These are phyloP conservation scores for Crematogaster levior DNA, from an alignment of 2,888 invertebrate genomes.

Conservation along the genomic window DNA sequence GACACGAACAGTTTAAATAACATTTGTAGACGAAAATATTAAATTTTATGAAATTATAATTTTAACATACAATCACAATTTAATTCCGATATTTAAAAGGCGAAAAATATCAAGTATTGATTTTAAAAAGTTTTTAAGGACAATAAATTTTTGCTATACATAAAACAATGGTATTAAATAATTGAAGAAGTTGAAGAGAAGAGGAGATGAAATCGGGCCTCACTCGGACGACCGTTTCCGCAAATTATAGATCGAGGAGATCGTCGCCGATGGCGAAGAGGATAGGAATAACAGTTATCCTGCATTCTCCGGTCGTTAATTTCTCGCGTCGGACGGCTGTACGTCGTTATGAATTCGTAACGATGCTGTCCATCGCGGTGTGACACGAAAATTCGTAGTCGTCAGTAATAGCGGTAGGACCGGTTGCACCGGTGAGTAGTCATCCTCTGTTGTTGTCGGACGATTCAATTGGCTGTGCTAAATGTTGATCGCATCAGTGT, in stretches of 20 bases:
- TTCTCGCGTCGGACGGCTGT: conserved; percentile 16
- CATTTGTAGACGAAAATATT: not conserved
- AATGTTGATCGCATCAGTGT: not conserved
- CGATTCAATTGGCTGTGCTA: conserved; percentile 15
- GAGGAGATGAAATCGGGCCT: not conserved
- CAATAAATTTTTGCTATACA: not conserved
- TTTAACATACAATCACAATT: not conserved
- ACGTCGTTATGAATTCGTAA: conserved; percentile 36
- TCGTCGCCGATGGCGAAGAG: conserved; percentile 6
- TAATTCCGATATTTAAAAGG: not conserved
- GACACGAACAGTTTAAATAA: not conserved
- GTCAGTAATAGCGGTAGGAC: not conserved
- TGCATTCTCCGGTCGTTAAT: conserved; percentile 32
- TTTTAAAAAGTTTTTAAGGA: not conserved
- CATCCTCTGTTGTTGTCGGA: not conserved
- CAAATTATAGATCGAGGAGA: conserved; percentile 29
- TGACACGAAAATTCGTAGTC: conserved; percentile 13
- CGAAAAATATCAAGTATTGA: not conserved
- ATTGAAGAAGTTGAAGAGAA: not conserved
- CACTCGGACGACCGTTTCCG: not conserved
- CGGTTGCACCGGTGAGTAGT: conserved; percentile 16
- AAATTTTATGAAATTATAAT: not conserved
- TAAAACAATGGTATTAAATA: not conserved
- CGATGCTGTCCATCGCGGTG: not conserved
- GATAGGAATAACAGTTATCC: conserved; percentile 39